Percentiles rank a stretch among this genome's conserved stretches.
Evolutionary conservation across 2,113 vertebrate species (phyloP).

Genomic region (Crotalus viridis): DNA sequence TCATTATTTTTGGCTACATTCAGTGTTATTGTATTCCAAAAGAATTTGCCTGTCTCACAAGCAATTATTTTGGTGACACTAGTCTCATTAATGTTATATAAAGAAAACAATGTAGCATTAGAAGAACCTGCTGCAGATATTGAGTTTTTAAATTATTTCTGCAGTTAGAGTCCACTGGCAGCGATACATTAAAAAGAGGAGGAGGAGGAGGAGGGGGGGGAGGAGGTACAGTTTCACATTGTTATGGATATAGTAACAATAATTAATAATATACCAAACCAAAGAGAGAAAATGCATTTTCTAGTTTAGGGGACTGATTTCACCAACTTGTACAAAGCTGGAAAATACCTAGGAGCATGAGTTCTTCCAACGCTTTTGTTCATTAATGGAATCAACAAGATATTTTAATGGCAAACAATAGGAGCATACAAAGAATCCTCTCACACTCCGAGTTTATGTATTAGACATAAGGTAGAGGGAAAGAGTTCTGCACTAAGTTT

Average conservation of each 20-base stretch:
- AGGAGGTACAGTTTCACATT: not conserved
- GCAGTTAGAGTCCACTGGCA: not conserved
- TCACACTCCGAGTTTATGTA: not conserved
- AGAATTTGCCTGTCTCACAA: not conserved
- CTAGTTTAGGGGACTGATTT: not conserved
- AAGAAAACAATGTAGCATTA: not conserved
- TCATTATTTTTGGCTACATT: not conserved
- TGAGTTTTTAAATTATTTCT: not conserved
- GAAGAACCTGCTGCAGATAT: not conserved
- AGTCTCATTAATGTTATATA: not conserved
- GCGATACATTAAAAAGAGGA: not conserved
- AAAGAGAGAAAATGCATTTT: not conserved
- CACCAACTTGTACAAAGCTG: not conserved
- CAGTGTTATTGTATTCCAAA: not conserved
- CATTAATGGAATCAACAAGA: not conserved
- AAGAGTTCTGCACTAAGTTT: not conserved
- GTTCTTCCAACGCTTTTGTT: not conserved
- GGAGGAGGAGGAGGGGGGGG: no score
- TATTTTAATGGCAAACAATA: not conserved
- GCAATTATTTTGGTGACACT: not conserved
- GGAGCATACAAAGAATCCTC: not conserved
- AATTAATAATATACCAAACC: not conserved
- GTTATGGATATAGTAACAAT: not conserved
- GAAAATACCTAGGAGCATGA: not conserved
- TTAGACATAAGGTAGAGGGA: not conserved